Percentiles rank a stretch among this genome's conserved stretches.
These are phyloP conservation scores for Tetraneura akinire DNA, from an alignment of 1,140 invertebrate species.

Conservation along the genomic window DNA sequence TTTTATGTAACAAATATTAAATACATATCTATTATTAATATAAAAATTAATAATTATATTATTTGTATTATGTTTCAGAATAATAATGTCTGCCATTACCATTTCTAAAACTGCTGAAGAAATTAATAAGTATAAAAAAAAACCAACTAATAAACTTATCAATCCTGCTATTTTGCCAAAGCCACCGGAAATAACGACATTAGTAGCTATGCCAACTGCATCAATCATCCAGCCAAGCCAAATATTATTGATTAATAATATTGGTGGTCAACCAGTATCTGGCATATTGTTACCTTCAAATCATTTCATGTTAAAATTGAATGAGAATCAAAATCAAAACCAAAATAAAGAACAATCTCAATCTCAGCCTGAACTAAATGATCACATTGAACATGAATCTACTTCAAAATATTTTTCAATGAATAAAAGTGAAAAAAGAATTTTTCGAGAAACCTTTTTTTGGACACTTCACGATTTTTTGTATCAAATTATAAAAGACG, in stretches of 20 bases:
- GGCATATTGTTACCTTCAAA: slow-evolving; percentile 33
- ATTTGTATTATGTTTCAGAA: slow-evolving; percentile 34
- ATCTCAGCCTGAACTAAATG: background rate
- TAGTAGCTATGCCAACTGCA: background rate
- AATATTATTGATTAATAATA: slow-evolving; percentile 30
- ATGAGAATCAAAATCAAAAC: slow-evolving; percentile 40
- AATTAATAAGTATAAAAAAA: slow-evolving; percentile 30
- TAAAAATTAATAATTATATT: background rate
- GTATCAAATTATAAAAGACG: slow-evolving; percentile 26
- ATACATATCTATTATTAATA: too few species aligned
- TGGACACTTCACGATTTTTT: slow-evolving; percentile 19
- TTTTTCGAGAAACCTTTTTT: slow-evolving; percentile 44
- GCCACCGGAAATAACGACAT: background rate
- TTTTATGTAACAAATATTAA: too few species aligned
- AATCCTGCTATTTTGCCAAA: slow-evolving; percentile 3
- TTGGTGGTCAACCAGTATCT: slow-evolving; percentile 23
- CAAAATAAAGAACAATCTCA: too few species aligned
- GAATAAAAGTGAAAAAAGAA: slow-evolving; percentile 45
- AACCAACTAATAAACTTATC: slow-evolving; percentile 12
- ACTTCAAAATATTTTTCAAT: slow-evolving; percentile 46
- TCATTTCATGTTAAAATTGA: slow-evolving; percentile 47
- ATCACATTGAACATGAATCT: slow-evolving; percentile 13
- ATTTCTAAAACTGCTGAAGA: slow-evolving; percentile 7
- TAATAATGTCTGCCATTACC: slow-evolving; percentile 10
- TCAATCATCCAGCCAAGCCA: slow-evolving; percentile 15